phyloP scores from a whole-genome alignment of 2,797 vertebrate species.

The Gadopsis bispinosus region DNA sequence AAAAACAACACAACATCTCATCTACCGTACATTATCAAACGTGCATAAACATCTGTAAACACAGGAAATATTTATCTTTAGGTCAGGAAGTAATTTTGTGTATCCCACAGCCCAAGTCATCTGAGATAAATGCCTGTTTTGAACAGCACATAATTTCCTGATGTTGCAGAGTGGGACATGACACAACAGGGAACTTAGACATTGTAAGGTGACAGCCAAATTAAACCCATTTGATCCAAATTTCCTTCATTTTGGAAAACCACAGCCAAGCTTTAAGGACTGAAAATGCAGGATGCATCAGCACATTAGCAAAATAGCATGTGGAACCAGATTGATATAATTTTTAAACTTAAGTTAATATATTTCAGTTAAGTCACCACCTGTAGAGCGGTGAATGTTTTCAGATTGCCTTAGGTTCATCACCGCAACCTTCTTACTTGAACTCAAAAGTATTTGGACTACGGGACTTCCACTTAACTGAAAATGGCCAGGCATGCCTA shows the following conservation, averaged over 20 bases:
- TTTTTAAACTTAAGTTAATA: not conserved
- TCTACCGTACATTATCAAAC: slow-evolving; percentile 23
- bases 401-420: slow-evolving; percentile 21
- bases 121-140: slow-evolving; percentile 67
- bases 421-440: slow-evolving; percentile 40
- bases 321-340: not conserved
- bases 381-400: not conserved
- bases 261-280: not conserved
- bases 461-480: slow-evolving; percentile 43
- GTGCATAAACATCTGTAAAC: slow-evolving; percentile 69
- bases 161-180: slow-evolving; percentile 20
- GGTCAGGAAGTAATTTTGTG: slow-evolving; percentile 75
- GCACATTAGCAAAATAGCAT: not conserved
- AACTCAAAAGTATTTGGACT: slow-evolving; percentile 64
- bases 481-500: slow-evolving; percentile 52
- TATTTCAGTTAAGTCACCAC: not conserved
- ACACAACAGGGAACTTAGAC: not conserved
- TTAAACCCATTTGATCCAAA: not conserved
- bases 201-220: not conserved
- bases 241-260: not conserved
- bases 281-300: not conserved
- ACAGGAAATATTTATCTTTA: slow-evolving; percentile 74
- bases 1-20: slow-evolving; percentile 21
- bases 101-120: slow-evolving; percentile 51
- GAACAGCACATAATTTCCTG: slow-evolving; percentile 43